Conservation (phyloP, 1,140 invertebrate genomes). For the Drosophila pachea region DNA sequence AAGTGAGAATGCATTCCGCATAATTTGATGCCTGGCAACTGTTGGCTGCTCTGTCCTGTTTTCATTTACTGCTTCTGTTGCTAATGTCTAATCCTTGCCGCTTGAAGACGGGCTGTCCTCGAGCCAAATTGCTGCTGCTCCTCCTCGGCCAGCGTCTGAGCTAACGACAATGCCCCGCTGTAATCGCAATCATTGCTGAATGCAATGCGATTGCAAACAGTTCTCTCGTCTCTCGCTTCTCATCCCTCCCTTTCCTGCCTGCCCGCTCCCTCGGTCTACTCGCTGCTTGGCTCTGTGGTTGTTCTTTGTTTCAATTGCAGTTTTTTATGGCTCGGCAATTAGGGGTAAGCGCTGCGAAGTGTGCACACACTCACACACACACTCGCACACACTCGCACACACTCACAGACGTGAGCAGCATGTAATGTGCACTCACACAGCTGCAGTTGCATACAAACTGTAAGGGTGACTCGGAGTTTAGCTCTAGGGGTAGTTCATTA, state of each 20-base stretch:
- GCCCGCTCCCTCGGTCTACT: no score
- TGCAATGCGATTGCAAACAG: constrained; percentile 61
- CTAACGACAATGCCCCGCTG: constrained; percentile 56
- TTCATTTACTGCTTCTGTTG: constrained; percentile 25
- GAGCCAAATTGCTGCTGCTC: constrained; percentile 9
- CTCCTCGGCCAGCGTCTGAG: constrained; percentile 24
- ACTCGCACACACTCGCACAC: constrained; percentile 2
- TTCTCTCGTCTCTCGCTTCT: constrained; percentile 21
- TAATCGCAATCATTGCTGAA: constrained; percentile 66
- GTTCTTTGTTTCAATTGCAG: constrained; percentile 76
- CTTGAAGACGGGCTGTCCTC: constrained; percentile 5
- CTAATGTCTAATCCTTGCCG: constrained; percentile 33
- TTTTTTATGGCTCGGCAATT: constrained; percentile 78
- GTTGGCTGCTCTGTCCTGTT: constrained; percentile 10
- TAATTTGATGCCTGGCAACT: constrained; percentile 56
- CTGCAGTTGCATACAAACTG: constrained; percentile 27
- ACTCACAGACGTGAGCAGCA: constrained; percentile 5
- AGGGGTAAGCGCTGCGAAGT: constrained; percentile 62
- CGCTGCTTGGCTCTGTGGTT: constrained; percentile 45
- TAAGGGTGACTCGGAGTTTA: constrained; percentile 47
- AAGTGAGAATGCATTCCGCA: constrained; percentile 70
- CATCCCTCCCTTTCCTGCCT: not conserved
- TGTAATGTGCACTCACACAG: constrained; percentile 21
- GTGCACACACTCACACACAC: constrained; percentile 32
- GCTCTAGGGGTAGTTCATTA: constrained; percentile 62